phyloP scores from a whole-genome alignment of 2,888 invertebrate genomes.

The Agonum fuliginosum region DNA sequence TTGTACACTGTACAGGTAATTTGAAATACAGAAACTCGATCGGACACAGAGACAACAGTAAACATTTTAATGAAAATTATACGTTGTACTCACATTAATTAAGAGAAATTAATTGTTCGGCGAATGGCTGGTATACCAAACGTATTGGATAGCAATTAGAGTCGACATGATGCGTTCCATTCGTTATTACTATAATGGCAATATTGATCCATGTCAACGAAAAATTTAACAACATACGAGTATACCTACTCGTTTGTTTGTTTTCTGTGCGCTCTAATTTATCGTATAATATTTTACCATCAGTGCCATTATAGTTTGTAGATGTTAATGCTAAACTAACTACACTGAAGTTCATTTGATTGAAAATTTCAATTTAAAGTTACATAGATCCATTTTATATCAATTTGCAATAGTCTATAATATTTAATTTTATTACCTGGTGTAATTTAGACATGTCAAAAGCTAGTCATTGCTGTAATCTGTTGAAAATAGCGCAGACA shows the following conservation, averaged over 20 bases:
- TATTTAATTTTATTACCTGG: too few species aligned
- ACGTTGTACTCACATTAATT: conserved; percentile 27
- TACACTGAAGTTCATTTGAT: too few species aligned
- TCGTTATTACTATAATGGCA: neutral
- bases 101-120: conserved; percentile 27
- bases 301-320: too few species aligned
- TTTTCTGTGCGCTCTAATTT: neutral
- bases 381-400: too few species aligned
- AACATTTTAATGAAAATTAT: conserved; percentile 15
- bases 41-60: neutral
- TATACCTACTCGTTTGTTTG: too few species aligned
- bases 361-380: too few species aligned
- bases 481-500: too few species aligned
- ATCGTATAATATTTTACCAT: neutral
- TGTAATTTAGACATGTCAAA: too few species aligned
- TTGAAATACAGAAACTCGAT: neutral
- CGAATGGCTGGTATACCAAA: neutral
- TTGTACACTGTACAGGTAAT: neutral
- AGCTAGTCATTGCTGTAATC: too few species aligned
- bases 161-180: conserved; percentile 30
- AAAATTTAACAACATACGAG: neutral
- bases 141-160: conserved; percentile 43
- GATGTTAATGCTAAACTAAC: too few species aligned
- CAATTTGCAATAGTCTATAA: too few species aligned
- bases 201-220: conserved; percentile 1